Evolutionary conservation across 2,888 invertebrate species (phyloP), one percentile per base, ranked within the genome.

Genomic region (Chrysomela aeneicollis): DNA sequence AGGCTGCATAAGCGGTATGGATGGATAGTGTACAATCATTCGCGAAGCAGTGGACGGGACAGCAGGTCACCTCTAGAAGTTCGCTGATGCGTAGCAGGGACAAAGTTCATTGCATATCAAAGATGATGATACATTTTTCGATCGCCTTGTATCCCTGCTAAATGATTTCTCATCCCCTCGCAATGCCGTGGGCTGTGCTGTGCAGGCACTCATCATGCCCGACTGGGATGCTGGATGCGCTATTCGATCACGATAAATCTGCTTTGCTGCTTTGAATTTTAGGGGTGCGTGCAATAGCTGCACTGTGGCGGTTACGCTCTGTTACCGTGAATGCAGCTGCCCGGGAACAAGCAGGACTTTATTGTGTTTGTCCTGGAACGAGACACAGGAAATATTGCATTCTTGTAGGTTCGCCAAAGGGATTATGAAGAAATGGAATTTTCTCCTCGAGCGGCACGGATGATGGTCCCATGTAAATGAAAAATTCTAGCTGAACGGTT

Each of bases 361-460:
- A 42, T 42, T 42, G 42, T 42, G 42, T 42, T 42, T 42, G 42
- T 12, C 6, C 2, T 15, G 42, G 42, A 6, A 42, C 42, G 42
- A 42, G 42, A 15, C 42, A 15, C 42, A 15, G 15, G 42, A 42
- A 42, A 42, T 42, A 42, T 42, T 42, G 42, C 42, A 15, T 42
- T 42, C 42, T 42, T 42, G n/a, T 42, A 8, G 15, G 42, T 42
- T 6, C 15, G 42, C 10, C 12, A n/a, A 12, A 2, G 15, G 42
- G 42, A 42, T 42, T 42, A 42, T 42, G 42, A 15, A 42, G 42
- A 42, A 42, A 42, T 15, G 15, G 42, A 42, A 42, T 42, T 42
- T 42, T 42, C n/a, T 15, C 42, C n/a, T 42, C n/a, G 15, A 42
- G 12, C 10, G 6, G 32, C 10, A 1, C 32, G 32, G 32, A 9